phyloP scores from a whole-genome alignment of 1,140 invertebrate genomes.

The Hesperophylax magnus region DNA sequence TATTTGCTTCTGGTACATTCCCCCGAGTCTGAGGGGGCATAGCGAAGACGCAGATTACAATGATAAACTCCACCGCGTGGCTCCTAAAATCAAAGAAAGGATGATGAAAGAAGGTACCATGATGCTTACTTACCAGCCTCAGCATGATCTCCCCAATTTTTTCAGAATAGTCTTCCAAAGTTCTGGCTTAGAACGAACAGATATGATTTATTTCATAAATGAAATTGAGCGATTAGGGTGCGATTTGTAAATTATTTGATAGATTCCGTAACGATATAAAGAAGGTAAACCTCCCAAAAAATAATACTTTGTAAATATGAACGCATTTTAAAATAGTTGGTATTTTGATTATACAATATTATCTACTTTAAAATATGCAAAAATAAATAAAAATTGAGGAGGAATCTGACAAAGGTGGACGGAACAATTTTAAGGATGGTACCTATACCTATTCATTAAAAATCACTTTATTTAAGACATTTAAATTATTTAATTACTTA shows the following conservation, averaged over 20 bases:
- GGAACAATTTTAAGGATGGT: too few species aligned
- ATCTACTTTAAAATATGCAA: too few species aligned
- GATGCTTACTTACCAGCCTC: conserved; percentile 95
- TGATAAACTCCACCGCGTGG: conserved; percentile 83
- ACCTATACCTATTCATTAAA: too few species aligned
- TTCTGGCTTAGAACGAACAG: conserved; percentile 82
- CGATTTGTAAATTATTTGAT: conserved; percentile 71
- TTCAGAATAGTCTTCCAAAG: conserved; percentile 95
- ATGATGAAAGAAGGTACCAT: conserved; percentile 96
- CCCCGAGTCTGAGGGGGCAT: conserved; percentile 78
- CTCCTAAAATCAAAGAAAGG: conserved; percentile 91
- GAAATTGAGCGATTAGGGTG: conserved; percentile 88
- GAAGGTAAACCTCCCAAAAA: too few species aligned
- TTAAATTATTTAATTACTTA: neutral
- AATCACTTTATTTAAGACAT: conserved; percentile 9
- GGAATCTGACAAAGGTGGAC: too few species aligned
- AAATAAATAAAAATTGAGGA: too few species aligned
- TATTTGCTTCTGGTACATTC: conserved; percentile 96
- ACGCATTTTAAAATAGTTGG: too few species aligned
- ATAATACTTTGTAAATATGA: too few species aligned
- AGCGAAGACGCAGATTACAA: conserved; percentile 75
- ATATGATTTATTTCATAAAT: conserved; percentile 89
- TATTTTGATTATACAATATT: too few species aligned
- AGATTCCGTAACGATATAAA: too few species aligned
- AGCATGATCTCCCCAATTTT: conserved; percentile 87